phyloP scores from a whole-genome alignment of 2,888 invertebrate species.

The Luperina testacea region DNA sequence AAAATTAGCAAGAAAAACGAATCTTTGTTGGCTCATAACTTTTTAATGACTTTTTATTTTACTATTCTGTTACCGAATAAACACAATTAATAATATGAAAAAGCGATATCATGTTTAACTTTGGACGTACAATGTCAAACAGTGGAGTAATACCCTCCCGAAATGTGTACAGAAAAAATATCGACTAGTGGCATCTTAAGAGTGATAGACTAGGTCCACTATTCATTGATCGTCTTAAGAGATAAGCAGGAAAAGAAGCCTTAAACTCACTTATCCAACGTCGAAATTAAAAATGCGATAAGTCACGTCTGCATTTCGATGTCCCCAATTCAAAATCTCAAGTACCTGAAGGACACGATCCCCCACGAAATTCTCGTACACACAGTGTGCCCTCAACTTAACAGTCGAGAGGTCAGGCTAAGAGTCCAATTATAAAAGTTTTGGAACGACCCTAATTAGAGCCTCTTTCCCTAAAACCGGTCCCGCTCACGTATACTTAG shows the following conservation, averaged over 20 bases:
- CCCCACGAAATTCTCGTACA: not conserved
- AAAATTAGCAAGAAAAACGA: no score
- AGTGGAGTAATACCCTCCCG: no score
- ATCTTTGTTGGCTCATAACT: no score
- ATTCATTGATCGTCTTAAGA: not conserved
- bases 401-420: constrained; percentile 57
- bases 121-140: no score
- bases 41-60: no score
- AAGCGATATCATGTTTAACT: no score
- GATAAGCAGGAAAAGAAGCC: not conserved
- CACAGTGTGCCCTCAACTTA: constrained; percentile 41
- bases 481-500: constrained; percentile 42
- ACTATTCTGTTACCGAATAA: no score
- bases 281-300: not conserved
- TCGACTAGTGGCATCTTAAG: not conserved
- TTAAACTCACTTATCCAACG: not conserved
- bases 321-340: constrained; percentile 6
- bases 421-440: constrained; percentile 83
- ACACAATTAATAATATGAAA: no score
- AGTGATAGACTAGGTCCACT: not conserved
- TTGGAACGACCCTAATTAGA: constrained; percentile 78
- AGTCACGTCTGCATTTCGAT: not conserved
- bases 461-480: constrained; percentile 45
- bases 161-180: no score
- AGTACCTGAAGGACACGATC: not conserved